Base-by-base conservation (phyloP, 2,888 invertebrate genomes). In the Acronicta psi region DNA sequence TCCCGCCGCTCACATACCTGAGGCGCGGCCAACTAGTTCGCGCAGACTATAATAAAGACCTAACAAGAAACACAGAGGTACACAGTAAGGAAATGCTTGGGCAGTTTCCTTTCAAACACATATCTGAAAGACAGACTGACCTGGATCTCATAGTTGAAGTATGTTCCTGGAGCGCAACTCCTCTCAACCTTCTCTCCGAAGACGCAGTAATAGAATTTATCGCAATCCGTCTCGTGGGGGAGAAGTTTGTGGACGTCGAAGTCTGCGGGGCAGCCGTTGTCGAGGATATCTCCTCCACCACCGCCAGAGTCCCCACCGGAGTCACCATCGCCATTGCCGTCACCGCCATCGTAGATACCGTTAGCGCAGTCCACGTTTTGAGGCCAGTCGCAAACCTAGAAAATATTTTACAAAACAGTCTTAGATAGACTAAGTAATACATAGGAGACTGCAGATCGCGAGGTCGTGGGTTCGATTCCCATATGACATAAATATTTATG, bases 141-240 rank as follows among this genome's bases (percentile, higher is more conserved):
- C 85, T 87, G 86, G 1, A 80, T 23, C 0, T 31, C 45, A 9
- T 80, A 77, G 51, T 88, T 86, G 77, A 90, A 90, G 45, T 84
- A 77, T 0, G 77, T 69, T 0, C 83, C 86, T 0, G 72, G 45
- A 0, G 75, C 70, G 34, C 90, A 90, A 0, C 56, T 34, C 7
- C 69, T 70, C 38, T 78, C 79, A 0, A 83, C 73, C 18, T 72
- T 71, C 1, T 81, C 59, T 6, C 89, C 90, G 10, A 68, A 59
- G 0, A 78, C 74, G 49, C 91, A 91, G 43, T 84, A 73, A 68
- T 88, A 90, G 75, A 81, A 90, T 38, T 73, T 80, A 8, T 61
- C 47, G 60, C 90, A 90, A 4, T 84, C 66, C 0, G 70, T 70
- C 17, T 83, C 85, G 10, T 88, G 86, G 0, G 89, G 87, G 2